Percentiles rank a stretch among this genome's conserved stretches.
These are phyloP conservation scores for Epizoanthus stellaris DNA, from an alignment of 92 coral and sea anemone genomes.

Conservation along the genomic window DNA sequence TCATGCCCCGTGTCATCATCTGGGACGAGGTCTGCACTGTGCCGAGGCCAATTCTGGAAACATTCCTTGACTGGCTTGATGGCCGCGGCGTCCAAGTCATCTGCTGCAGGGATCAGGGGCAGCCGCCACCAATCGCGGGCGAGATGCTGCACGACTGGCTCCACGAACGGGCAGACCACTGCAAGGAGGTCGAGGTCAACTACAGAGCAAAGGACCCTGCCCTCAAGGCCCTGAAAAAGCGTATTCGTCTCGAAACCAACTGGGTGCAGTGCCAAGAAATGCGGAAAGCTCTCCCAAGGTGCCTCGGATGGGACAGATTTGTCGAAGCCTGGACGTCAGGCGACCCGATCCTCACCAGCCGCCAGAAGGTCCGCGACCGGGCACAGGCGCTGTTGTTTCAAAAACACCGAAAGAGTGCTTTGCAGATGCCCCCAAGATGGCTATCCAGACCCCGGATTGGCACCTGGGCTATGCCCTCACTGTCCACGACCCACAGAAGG, in stretches of 20 bases:
- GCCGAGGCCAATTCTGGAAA: slow-evolving; percentile 2
- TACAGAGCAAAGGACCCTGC: slow-evolving; percentile 13
- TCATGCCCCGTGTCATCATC: too few species aligned
- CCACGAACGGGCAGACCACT: slow-evolving; percentile 5
- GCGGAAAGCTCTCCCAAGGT: slow-evolving; percentile 14
- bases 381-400: too few species aligned
- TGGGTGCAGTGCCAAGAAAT: slow-evolving; percentile 30
- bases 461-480: too few species aligned
- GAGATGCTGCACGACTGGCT: slow-evolving; percentile 30
- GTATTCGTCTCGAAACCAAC: too few species aligned
- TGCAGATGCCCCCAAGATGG: too few species aligned
- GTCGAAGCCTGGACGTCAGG: slow-evolving; percentile 18
- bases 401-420: too few species aligned
- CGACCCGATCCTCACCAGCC: slow-evolving; percentile 23
- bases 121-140: slow-evolving; percentile 29
- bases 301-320: slow-evolving; percentile 30
- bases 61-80: slow-evolving; percentile 15
- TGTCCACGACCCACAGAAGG: too few species aligned
- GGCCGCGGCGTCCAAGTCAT: slow-evolving; percentile 12
- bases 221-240: slow-evolving; percentile 12
- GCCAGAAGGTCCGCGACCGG: too few species aligned
- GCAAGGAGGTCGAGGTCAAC: slow-evolving; percentile 15
- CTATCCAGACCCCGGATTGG: too few species aligned
- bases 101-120: slow-evolving; percentile 45
- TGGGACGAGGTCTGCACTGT: too few species aligned